Base-by-base conservation (phyloP, 2,888 invertebrate species). In the Lycaena phlaeas region DNA sequence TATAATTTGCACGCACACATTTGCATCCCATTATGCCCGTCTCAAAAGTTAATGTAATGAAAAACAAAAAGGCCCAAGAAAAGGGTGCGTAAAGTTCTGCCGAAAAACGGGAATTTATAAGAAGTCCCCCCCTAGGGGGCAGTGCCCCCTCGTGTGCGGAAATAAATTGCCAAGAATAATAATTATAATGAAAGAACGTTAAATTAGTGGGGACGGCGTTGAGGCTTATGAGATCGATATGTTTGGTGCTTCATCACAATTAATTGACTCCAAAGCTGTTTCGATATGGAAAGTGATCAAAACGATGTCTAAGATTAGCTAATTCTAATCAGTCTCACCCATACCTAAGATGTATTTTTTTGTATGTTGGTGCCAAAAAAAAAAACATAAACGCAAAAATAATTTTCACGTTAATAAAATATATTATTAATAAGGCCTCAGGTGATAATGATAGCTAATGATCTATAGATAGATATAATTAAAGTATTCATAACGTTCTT, bases 151-250 rank as follows among this genome's bases (percentile, higher is more conserved):
- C 82, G 84, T 82, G 81, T 82, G 84, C 82, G 81, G 82, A 84
- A 82, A 84, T 84, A 84, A 84, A 84, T 84, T 84, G 82, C 82
- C 79, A 82, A 81, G 84, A 84, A 84, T 84, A 82, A 84, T 84
- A 84, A 84, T 84, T 84, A 84, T 84, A 84, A 84, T 81, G 82
- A 84, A 84, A 84, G 82, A 82, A 82, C 81, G 81, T 79, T 84
- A 84, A 84, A 84, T 84, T 84, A 82, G 79, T 82, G 76, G 82
- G 82, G 82, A 81, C 78, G 78, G 68, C 36, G 27, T 12, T 38
- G 40, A 38, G 34, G 39, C 44, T 40, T 38, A 42, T 49, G 50
- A 46, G 50, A 42, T 43, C 44, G 43, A 30, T 34, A 39, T 40
- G 18, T 22, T 22, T 9, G 5, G 22, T 22, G 5, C 22, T 22